Evolutionary conservation across 2,888 invertebrate genomes (phyloP).

Genomic region (Alviniconcha strummeri): DNA sequence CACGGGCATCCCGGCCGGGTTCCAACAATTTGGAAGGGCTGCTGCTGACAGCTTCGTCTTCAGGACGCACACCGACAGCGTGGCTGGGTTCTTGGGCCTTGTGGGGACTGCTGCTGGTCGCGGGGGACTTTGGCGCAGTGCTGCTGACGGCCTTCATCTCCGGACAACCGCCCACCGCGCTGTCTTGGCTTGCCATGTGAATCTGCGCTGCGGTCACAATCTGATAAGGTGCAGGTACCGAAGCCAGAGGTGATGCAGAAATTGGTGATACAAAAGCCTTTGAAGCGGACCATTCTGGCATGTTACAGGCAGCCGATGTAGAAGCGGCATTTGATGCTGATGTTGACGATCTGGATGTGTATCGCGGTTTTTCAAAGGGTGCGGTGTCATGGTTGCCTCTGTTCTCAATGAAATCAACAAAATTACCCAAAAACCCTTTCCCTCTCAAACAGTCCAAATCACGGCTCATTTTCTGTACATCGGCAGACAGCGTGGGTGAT

Average conservation of each 20-base stretch:
- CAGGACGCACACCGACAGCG: too few relatives aligned
- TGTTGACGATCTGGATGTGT: too few relatives aligned
- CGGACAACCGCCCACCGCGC: background rate
- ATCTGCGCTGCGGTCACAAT: background rate
- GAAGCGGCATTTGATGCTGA: too few relatives aligned
- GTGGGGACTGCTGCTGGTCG: too few relatives aligned
- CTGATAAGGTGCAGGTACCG: background rate
- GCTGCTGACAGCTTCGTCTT: too few relatives aligned
- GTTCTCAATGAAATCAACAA: constrained; percentile 39
- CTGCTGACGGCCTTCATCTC: background rate
- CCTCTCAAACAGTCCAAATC: constrained; percentile 29
- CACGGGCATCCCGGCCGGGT: background rate
- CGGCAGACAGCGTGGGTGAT: background rate
- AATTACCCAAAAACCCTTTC: constrained; percentile 39
- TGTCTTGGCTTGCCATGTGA: background rate
- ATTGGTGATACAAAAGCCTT: background rate
- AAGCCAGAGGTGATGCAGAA: background rate
- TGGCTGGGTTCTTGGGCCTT: too few relatives aligned
- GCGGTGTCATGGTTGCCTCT: background rate
- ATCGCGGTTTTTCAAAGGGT: too few relatives aligned
- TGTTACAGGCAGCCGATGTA: too few relatives aligned
- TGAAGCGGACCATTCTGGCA: too few relatives aligned
- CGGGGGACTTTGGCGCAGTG: too few relatives aligned
- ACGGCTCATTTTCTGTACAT: background rate
- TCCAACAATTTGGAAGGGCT: too few relatives aligned